Conservation (phyloP, 2,797 vertebrate genomes). For the Pantherophis vulpinus region DNA sequence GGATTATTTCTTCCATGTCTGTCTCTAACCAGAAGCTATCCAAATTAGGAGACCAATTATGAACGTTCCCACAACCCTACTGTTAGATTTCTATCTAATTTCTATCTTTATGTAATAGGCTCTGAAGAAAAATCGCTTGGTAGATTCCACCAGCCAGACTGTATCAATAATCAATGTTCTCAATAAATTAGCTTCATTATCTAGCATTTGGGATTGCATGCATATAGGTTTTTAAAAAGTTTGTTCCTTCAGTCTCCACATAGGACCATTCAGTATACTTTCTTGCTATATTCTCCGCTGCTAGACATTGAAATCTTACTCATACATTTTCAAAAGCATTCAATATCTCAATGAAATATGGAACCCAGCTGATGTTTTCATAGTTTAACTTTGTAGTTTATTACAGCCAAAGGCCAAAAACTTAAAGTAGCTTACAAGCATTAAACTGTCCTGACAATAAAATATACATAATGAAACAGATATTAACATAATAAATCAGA, state of each 20-base stretch:
- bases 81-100: background rate
- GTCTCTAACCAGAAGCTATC: background rate
- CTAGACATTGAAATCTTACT: background rate
- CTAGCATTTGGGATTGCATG: background rate
- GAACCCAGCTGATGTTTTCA: background rate
- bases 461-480: background rate
- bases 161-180: background rate
- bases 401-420: background rate
- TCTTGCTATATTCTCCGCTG: background rate
- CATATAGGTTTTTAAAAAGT: background rate
- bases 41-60: background rate
- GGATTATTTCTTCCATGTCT: background rate
- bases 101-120: background rate
- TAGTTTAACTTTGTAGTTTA: background rate
- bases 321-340: background rate
- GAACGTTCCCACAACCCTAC: background rate
- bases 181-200: background rate
- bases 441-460: background rate
- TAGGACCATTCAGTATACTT: background rate
- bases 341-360: background rate
- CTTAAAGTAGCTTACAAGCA: background rate
- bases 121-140: background rate
- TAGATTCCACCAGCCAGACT: background rate
- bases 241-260: background rate
- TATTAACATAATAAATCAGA: background rate